Evolutionary conservation across 2,888 invertebrate species (phyloP).

Genomic region (Branchipolynoe longqiensis): DNA sequence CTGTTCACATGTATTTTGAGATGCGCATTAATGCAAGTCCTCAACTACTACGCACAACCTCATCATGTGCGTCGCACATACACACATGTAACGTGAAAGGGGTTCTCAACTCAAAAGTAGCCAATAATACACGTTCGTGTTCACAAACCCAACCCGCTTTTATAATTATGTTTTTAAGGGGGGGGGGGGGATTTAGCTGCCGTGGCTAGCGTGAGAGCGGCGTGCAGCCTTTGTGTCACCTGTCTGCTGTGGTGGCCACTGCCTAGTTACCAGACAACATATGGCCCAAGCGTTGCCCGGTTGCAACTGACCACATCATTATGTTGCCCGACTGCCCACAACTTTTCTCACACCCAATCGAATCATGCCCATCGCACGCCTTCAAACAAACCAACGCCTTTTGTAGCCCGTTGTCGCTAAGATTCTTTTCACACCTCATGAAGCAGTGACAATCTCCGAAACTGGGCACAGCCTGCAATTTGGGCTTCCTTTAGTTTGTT

Average conservation of each 20-base stretch:
- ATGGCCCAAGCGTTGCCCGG: neutral
- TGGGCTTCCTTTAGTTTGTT: conserved; percentile 32
- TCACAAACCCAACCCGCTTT: neutral
- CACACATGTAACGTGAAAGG: too few relatives aligned
- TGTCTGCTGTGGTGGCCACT: conserved; percentile 37
- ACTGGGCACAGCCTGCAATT: conserved; percentile 3
- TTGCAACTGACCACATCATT: conserved; percentile 49
- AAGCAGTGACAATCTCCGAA: conserved; percentile 25
- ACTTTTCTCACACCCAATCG: conserved; percentile 22
- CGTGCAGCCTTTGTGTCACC: conserved; percentile 35
- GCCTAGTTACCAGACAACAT: conserved; percentile 47
- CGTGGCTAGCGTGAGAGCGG: conserved; percentile 31
- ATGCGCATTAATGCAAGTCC: neutral
- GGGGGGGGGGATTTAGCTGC: neutral
- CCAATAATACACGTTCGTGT: too few relatives aligned
- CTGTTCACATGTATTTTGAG: neutral
- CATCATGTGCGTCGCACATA: too few relatives aligned
- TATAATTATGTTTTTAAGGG: neutral
- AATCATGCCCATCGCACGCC: neutral
- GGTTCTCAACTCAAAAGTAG: too few relatives aligned
- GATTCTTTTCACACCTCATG: conserved; percentile 52
- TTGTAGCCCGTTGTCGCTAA: conserved; percentile 48
- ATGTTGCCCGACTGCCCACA: neutral
- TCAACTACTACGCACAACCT: neutral
- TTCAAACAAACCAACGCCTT: conserved; percentile 52